Percentiles rank a stretch among this genome's conserved stretches.
These are phyloP conservation scores for Neodiprion fabricii DNA, from an alignment of 1,140 invertebrate species.

Conservation along the genomic window DNA sequence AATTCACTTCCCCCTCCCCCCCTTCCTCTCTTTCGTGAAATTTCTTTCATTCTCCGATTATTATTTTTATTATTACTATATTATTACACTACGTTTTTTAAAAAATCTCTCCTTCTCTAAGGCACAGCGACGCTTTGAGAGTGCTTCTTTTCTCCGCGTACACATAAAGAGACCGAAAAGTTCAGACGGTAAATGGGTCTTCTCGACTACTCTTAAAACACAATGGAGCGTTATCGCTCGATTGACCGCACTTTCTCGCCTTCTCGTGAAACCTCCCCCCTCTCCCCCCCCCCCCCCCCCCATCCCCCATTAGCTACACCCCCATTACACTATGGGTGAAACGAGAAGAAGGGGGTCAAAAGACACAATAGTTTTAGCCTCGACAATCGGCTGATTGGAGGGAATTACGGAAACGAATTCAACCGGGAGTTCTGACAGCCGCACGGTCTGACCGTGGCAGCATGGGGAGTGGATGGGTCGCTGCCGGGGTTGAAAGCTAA, in stretches of 20 bases:
- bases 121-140: not conserved
- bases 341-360: not conserved
- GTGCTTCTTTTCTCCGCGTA: not conserved
- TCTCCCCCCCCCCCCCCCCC: not conserved
- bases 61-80: too few species aligned
- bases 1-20: too few species aligned
- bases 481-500: conserved; percentile 39
- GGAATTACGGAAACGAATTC: conserved; percentile 57
- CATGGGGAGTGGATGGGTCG: conserved; percentile 22
- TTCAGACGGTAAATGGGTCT: conserved; percentile 32
- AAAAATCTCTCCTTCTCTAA: too few species aligned
- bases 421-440: conserved; percentile 28
- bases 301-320: not conserved
- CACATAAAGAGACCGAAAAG: not conserved
- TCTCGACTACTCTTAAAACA: conserved; percentile 47
- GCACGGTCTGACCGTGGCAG: not conserved
- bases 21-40: too few species aligned
- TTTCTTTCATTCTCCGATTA: too few species aligned
- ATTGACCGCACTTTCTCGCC: conserved; percentile 49
- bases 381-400: conserved; percentile 56
- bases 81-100: too few species aligned
- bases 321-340: not conserved
- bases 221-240: conserved; percentile 53
- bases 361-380: conserved; percentile 28
- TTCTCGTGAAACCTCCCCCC: not conserved